phyloP scores from a whole-genome alignment of 1,140 invertebrate genomes.

The Drosophila leontia region DNA sequence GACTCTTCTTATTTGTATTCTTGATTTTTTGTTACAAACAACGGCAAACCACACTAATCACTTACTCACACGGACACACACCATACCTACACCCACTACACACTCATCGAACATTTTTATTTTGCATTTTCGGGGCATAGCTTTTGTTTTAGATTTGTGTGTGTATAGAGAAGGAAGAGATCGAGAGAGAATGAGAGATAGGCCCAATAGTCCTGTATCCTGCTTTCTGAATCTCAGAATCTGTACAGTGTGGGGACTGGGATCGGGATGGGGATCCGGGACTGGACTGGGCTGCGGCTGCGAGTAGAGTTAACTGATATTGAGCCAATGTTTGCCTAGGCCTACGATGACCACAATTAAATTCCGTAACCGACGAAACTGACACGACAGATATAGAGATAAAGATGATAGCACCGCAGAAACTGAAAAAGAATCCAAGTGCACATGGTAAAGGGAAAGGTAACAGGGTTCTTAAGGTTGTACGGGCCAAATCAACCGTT shows the following conservation, averaged over 20 bases:
- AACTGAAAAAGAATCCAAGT: not conserved
- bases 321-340: slow-evolving; percentile 51
- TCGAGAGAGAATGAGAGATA: slow-evolving; percentile 12
- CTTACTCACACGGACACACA: slow-evolving; percentile 8
- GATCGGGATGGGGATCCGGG: slow-evolving; percentile 3
- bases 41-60: slow-evolving; percentile 30
- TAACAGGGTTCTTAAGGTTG: not conserved
- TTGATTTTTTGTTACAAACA: slow-evolving; percentile 54
- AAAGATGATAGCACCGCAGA: slow-evolving; percentile 31
- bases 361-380: slow-evolving; percentile 26
- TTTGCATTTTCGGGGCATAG: slow-evolving; percentile 49
- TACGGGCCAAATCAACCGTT: not conserved
- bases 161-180: slow-evolving; percentile 17
- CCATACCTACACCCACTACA: slow-evolving; percentile 6
- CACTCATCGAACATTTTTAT: slow-evolving; percentile 32
- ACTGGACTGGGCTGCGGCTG: slow-evolving; percentile 7
- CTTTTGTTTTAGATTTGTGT: slow-evolving; percentile 49
- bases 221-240: not conserved
- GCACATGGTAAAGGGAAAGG: not conserved
- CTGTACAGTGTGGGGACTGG: slow-evolving; percentile 3
- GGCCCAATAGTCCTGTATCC: slow-evolving; percentile 11
- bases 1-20: slow-evolving; percentile 55
- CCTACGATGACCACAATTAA: slow-evolving; percentile 42
- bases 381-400: slow-evolving; percentile 30
- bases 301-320: slow-evolving; percentile 39